phyloP scores from a whole-genome alignment of 1,140 invertebrate species.

The Diorhabda sublineata region DNA sequence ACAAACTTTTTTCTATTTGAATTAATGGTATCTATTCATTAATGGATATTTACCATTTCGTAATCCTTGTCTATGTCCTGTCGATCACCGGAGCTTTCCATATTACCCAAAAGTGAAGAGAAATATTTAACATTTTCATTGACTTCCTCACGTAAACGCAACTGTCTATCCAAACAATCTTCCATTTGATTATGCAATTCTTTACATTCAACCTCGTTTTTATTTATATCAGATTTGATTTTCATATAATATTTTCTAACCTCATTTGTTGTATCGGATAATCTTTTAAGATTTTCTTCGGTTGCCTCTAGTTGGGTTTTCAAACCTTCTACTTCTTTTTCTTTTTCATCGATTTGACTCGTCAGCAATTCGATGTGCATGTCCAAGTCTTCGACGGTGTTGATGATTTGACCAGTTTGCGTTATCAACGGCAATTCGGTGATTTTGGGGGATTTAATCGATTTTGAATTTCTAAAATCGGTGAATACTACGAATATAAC shows the following conservation, averaged over 20 bases:
- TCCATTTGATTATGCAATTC: constrained; percentile 34
- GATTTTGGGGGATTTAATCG: constrained; percentile 17
- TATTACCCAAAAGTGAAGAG: constrained; percentile 24
- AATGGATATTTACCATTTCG: constrained; percentile 22
- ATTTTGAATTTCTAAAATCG: constrained; percentile 29
- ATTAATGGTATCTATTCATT: too few species aligned
- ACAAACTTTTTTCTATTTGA: too few species aligned
- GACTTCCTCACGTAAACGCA: constrained; percentile 28
- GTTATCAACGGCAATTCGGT: constrained; percentile 33
- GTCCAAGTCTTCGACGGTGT: constrained; percentile 35
- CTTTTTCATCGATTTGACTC: constrained; percentile 35
- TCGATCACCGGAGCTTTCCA: constrained; percentile 8
- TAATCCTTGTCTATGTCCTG: constrained; percentile 16
- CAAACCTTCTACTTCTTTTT: constrained; percentile 29
- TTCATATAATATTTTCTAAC: constrained; percentile 30
- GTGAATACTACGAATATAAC: constrained; percentile 26
- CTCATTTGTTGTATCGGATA: constrained; percentile 27
- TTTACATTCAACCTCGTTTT: constrained; percentile 33
- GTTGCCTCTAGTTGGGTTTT: constrained; percentile 24
- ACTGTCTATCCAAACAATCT: constrained; percentile 33
- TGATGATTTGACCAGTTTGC: constrained; percentile 32
- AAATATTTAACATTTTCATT: constrained; percentile 32
- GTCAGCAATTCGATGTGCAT: constrained; percentile 35
- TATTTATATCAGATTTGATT: constrained; percentile 30
- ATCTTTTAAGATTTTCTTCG: constrained; percentile 27